phyloP scores from a whole-genome alignment of 1,140 invertebrate genomes.

The Luehdorfia chinensis region DNA sequence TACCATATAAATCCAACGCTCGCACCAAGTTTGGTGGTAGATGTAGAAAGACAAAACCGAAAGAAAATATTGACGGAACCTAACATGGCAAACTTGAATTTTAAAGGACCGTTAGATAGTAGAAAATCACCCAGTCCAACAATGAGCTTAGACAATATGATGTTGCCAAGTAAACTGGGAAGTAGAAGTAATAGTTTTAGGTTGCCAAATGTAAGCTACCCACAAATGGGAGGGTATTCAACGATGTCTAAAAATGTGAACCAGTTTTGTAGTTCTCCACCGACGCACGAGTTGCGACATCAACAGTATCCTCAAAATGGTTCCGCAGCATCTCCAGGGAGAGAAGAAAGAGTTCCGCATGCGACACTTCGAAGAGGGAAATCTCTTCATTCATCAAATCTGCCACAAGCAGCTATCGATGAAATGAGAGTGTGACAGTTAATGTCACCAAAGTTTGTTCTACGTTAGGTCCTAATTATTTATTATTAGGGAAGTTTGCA shows the following conservation, averaged over 20 bases:
- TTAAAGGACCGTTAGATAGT: constrained; percentile 71
- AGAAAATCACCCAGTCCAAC: constrained; percentile 70
- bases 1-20: constrained; percentile 82
- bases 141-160: constrained; percentile 70
- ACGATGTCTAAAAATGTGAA: constrained; percentile 74
- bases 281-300: constrained; percentile 48
- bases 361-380: constrained; percentile 68
- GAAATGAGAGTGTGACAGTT: constrained; percentile 91
- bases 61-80: constrained; percentile 67
- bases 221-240: constrained; percentile 64
- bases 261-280: constrained; percentile 66
- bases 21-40: constrained; percentile 85
- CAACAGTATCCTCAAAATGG: constrained; percentile 9
- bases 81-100: constrained; percentile 62
- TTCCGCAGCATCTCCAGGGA: neutral
- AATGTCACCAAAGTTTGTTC: constrained; percentile 31
- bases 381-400: constrained; percentile 50
- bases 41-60: constrained; percentile 83
- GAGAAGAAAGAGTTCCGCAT: constrained; percentile 39
- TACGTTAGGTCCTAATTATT: constrained; percentile 20
- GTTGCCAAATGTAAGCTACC: constrained; percentile 60
- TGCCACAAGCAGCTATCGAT: constrained; percentile 86
- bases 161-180: constrained; percentile 70
- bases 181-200: constrained; percentile 65
- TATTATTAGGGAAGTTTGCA: constrained; percentile 23